A percentile compares a stretch with the other conserved stretches of the same genome.
Conservation (phyloP, 2,797 vertebrate genomes). For the Craterocephalus amniculus region DNA sequence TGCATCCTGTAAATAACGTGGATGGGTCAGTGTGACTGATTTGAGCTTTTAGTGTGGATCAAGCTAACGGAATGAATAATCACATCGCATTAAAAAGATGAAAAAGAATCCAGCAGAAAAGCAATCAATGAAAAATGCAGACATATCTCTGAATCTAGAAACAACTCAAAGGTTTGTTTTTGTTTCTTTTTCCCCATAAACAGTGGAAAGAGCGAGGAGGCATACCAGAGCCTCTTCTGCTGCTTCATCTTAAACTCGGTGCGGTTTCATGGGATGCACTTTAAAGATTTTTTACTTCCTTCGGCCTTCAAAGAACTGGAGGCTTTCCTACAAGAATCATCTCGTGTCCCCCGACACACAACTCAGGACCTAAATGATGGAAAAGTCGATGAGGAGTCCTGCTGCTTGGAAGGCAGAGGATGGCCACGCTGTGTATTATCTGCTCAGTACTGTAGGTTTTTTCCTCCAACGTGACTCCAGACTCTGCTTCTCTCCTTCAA, state of each 20-base stretch:
- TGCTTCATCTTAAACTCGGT: constrained; percentile 24
- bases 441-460: not conserved
- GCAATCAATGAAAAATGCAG: too few species aligned
- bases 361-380: constrained; percentile 12
- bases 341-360: constrained; percentile 17
- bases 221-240: constrained; percentile 1
- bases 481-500: not conserved
- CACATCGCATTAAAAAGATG: too few species aligned
- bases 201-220: not conserved
- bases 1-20: too few species aligned
- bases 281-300: constrained; percentile 39
- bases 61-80: too few species aligned
- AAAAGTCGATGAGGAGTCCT: constrained; percentile 29
- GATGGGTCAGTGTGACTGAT: too few species aligned
- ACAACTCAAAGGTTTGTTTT: too few species aligned
- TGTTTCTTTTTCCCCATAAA: not conserved
- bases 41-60: too few species aligned
- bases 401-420: not conserved
- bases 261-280: constrained; percentile 15
- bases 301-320: constrained; percentile 32
- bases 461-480: not conserved
- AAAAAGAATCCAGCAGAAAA: too few species aligned
- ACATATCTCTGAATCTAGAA: too few species aligned
- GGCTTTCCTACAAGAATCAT: constrained; percentile 19
- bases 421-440: not conserved